Evolutionary conservation across 1,140 invertebrate species (phyloP).

Genomic region (Cyrtorhinus lividipennis): DNA sequence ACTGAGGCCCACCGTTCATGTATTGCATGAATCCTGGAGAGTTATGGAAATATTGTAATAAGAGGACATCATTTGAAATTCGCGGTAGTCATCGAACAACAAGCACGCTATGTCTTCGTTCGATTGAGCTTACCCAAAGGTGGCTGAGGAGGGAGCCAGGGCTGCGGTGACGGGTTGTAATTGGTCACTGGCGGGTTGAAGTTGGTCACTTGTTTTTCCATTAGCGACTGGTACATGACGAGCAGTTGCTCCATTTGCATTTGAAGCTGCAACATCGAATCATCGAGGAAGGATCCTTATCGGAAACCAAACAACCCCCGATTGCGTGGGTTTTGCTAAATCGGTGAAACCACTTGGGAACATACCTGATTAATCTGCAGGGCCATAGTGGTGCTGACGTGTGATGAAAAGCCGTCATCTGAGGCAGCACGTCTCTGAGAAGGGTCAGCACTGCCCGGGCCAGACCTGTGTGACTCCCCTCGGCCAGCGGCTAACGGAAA

Average conservation of each 20-base stretch:
- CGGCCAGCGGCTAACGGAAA: background rate
- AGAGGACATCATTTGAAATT: background rate
- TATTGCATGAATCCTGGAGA: constrained; percentile 19
- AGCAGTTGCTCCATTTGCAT: constrained; percentile 21
- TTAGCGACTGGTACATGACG: constrained; percentile 18
- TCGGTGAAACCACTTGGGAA: too few relatives aligned
- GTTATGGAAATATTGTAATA: constrained; percentile 8
- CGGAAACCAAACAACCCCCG: background rate
- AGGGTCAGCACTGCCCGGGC: background rate
- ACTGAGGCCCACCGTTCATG: constrained; percentile 19
- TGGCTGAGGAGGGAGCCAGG: constrained; percentile 15
- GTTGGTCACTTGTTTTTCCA: constrained; percentile 21
- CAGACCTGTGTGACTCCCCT: background rate
- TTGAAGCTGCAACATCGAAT: constrained; percentile 21
- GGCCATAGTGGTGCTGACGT: constrained; percentile 13
- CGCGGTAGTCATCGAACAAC: background rate
- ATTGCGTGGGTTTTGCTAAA: background rate
- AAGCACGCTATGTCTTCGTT: background rate
- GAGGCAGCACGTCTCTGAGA: background rate
- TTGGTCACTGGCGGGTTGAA: constrained; percentile 10
- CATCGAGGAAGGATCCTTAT: too few relatives aligned
- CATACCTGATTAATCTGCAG: constrained; percentile 20
- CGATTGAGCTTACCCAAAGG: background rate
- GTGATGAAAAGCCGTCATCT: constrained; percentile 4
- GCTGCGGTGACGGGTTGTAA: constrained; percentile 15